Percentiles rank a stretch among this genome's conserved stretches.
phyloP scores from a whole-genome alignment of 2,797 vertebrate species.

The Gephyroberyx darwinii region DNA sequence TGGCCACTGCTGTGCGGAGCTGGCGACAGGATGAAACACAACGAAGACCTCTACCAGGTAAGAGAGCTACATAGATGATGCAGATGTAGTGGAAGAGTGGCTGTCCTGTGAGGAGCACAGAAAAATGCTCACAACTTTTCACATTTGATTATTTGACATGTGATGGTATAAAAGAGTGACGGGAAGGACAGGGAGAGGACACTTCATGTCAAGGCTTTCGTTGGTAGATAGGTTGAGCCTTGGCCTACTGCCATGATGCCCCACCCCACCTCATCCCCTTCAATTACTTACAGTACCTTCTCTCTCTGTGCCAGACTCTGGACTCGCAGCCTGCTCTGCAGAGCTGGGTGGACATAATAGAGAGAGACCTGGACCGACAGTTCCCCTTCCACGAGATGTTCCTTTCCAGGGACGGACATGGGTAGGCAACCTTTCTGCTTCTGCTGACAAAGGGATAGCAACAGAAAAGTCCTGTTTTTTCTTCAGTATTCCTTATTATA shows the following conservation, averaged over 20 bases:
- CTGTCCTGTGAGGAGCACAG: neutral
- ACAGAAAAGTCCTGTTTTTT: neutral
- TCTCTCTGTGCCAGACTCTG: slow-evolving; percentile 74
- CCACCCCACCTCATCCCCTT: no score
- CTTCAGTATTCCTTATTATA: neutral
- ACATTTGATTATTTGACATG: neutral
- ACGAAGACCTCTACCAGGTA: slow-evolving; percentile 79
- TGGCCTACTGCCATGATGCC: no score
- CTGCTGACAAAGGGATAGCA: neutral
- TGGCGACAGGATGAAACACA: slow-evolving; percentile 75
- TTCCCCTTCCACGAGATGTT: slow-evolving; percentile 96
- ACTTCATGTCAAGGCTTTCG: no score
- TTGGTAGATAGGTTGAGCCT: no score
- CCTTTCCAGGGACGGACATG: slow-evolving; percentile 87
- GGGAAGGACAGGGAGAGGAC: no score
- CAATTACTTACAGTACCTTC: neutral
- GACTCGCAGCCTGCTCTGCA: slow-evolving; percentile 80
- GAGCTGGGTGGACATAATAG: slow-evolving; percentile 89
- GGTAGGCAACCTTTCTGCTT: slow-evolving; percentile 72
- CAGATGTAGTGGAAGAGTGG: neutral
- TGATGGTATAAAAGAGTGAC: no score
- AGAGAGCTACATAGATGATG: slow-evolving; percentile 13
- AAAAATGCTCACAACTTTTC: neutral
- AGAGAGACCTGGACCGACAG: slow-evolving; percentile 89
- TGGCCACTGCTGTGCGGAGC: slow-evolving; percentile 90